Percentiles rank a stretch among this genome's conserved stretches.
Evolutionary conservation across 2,113 vertebrate genomes (phyloP).

Genomic region (Chionodraco myersi): DNA sequence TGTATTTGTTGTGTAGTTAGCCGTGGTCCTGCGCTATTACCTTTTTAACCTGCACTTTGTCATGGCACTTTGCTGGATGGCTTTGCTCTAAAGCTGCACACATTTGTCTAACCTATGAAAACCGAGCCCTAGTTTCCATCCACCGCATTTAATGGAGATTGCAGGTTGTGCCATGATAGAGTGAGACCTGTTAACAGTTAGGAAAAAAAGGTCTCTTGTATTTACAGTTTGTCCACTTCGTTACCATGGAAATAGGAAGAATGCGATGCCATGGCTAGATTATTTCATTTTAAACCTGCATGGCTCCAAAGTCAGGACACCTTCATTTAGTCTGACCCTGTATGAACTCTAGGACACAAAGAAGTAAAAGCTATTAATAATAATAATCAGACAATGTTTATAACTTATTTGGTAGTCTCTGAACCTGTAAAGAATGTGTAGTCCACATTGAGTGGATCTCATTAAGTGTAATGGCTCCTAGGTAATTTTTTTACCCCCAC

Average conservation of each 20-base stretch:
- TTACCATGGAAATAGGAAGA: slow-evolving; percentile 53
- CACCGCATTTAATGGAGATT: slow-evolving; percentile 5
- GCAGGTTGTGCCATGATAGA: slow-evolving; percentile 20
- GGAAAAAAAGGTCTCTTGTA: not conserved
- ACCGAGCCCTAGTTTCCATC: slow-evolving; percentile 44
- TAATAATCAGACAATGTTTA: not conserved
- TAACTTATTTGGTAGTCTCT: slow-evolving; percentile 23
- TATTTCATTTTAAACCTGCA: slow-evolving; percentile 49
- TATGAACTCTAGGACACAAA: slow-evolving; percentile 13
- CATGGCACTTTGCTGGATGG: slow-evolving; percentile 29
- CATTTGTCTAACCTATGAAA: slow-evolving; percentile 53
- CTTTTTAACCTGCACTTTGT: slow-evolving; percentile 44
- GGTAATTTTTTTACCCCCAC: slow-evolving; percentile 31
- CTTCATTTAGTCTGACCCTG: slow-evolving; percentile 14
- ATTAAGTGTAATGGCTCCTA: slow-evolving; percentile 51
- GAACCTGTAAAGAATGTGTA: slow-evolving; percentile 21
- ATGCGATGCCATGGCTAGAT: slow-evolving; percentile 49
- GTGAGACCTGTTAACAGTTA: slow-evolving; percentile 16
- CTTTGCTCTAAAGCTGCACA: slow-evolving; percentile 25
- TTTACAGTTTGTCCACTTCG: slow-evolving; percentile 40
- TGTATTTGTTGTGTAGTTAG: slow-evolving; percentile 37
- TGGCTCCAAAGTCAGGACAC: slow-evolving; percentile 20
- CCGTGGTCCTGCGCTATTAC: slow-evolving; percentile 39
- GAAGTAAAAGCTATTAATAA: slow-evolving; percentile 21
- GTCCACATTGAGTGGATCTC: slow-evolving; percentile 13